Conservation (phyloP, 2,797 vertebrate genomes). For the Australoheros facetus region DNA sequence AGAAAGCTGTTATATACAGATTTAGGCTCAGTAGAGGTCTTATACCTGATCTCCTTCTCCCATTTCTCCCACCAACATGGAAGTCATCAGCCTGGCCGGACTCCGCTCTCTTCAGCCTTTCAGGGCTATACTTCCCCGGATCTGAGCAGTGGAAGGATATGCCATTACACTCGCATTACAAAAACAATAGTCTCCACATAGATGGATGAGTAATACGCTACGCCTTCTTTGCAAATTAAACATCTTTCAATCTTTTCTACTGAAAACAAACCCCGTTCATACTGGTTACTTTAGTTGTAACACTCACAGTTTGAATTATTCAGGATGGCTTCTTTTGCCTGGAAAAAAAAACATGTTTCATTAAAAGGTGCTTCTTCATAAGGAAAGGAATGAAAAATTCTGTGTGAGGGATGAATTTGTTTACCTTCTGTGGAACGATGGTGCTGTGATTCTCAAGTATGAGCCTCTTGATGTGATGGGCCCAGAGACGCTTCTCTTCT, state of each 20-base stretch:
- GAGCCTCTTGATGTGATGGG: slow-evolving; percentile 95
- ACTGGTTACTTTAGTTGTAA: background rate
- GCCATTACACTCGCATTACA: slow-evolving; percentile 28
- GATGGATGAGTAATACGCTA: slow-evolving; percentile 4
- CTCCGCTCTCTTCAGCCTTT: slow-evolving; percentile 87
- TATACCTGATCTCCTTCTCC: slow-evolving; percentile 91
- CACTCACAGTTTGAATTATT: slow-evolving; percentile 93
- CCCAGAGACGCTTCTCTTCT: slow-evolving; percentile 94
- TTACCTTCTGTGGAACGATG: slow-evolving; percentile 91
- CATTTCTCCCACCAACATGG: slow-evolving; percentile 67
- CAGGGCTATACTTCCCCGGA: slow-evolving; percentile 88
- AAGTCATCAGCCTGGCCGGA: slow-evolving; percentile 81
- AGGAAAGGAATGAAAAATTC: background rate
- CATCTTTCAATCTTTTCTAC: slow-evolving; percentile 22
- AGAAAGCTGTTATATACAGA: background rate
- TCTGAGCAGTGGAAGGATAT: slow-evolving; percentile 70
- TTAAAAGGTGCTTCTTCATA: background rate
- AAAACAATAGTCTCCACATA: slow-evolving; percentile 34
- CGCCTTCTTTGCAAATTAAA: slow-evolving; percentile 19
- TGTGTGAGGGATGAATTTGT: background rate
- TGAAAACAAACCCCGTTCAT: slow-evolving; percentile 8
- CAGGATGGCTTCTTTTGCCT: slow-evolving; percentile 93
- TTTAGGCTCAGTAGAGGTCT: background rate
- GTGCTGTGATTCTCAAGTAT: slow-evolving; percentile 97
- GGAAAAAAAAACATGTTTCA: background rate